These are phyloP conservation scores for Zaprionus africanus DNA, from an alignment of 1,140 invertebrate species.

Conservation along the genomic window DNA sequence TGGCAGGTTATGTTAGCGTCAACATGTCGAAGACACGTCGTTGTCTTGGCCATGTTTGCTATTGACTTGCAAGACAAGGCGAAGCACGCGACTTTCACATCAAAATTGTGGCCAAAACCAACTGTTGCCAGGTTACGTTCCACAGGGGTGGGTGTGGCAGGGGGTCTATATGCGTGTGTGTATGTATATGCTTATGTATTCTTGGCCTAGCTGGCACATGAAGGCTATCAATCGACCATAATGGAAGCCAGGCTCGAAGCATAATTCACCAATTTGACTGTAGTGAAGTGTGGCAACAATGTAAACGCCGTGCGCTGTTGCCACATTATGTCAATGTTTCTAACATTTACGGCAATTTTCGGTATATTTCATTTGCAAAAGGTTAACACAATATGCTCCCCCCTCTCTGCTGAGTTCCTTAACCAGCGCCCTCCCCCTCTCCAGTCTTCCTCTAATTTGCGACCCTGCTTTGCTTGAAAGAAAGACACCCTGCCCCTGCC, in stretches of 20 bases:
- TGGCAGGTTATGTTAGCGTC: constrained; percentile 1
- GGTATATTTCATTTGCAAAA: constrained; percentile 10
- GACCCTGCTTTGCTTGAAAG: neutral
- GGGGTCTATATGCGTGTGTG: neutral
- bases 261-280: constrained; percentile 48
- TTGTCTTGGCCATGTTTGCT: constrained; percentile 14
- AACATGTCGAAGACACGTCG: neutral
- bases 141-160: neutral
- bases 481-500: neutral
- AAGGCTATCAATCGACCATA: constrained; percentile 49
- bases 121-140: constrained; percentile 72
- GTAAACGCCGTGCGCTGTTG: neutral
- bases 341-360: constrained; percentile 64
- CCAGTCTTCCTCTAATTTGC: no score
- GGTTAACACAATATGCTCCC: neutral
- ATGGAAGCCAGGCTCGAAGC: constrained; percentile 35
- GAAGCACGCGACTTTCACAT: constrained; percentile 56
- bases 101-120: constrained; percentile 65
- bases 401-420: no score
- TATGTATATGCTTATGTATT: neutral
- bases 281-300: constrained; percentile 66
- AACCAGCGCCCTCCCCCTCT: no score
- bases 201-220: neutral
- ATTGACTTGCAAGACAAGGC: constrained; percentile 14
- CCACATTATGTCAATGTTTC: constrained; percentile 58